Base-by-base conservation (phyloP, 2,888 invertebrate species). In the Automeris io region DNA sequence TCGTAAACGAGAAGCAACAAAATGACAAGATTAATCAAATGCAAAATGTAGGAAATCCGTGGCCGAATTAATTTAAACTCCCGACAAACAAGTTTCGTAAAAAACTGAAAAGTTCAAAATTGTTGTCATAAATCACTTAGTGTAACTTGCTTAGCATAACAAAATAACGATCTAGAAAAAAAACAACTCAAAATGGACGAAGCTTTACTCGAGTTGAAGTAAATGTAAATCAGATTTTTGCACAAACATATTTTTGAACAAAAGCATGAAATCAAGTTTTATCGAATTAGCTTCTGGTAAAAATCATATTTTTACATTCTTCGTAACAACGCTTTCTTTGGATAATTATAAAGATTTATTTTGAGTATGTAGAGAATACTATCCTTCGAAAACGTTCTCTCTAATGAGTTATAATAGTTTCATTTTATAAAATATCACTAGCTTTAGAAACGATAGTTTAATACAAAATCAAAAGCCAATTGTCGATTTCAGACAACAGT, bases 151-250 rank as follows among this genome's bases (percentile, higher is more conserved):
- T 42, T 43, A 43, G 26, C 32, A 13, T 40, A 33, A 39, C n/a
- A 37, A 35, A 7, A 33, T 36, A 40, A 23, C 23, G 37, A 16
- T 50, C 49, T 36, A 49, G 43, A 49, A 32, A 40, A 34, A 38
- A 45, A 48, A 40, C 37, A 39, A 34, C 6, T 25, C n/a, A 5
- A 33, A 41, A 33, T 23, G 23, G 43, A 43, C 21, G 26, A 37
- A 43, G 21, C 13, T 19, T 4, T 43, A 37, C 26, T 40, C 26
- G 18, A 22, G 31, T 25, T n/a, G 39, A 33, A 29, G 25, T 19
- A 35, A 9, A 13, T 22, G 9, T 18, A 16, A 29, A 29, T 29
- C 16, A 16, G 16, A 32, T 18, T 22, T 18, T 31, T 11, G 9
- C 31, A 36, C 26, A 25, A 33, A 33, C 11, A 13, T 33, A 9